Percentiles rank a stretch among this genome's conserved stretches.
Conservation (phyloP, 2,113 vertebrate genomes). For the Pycnonotus jocosus region DNA sequence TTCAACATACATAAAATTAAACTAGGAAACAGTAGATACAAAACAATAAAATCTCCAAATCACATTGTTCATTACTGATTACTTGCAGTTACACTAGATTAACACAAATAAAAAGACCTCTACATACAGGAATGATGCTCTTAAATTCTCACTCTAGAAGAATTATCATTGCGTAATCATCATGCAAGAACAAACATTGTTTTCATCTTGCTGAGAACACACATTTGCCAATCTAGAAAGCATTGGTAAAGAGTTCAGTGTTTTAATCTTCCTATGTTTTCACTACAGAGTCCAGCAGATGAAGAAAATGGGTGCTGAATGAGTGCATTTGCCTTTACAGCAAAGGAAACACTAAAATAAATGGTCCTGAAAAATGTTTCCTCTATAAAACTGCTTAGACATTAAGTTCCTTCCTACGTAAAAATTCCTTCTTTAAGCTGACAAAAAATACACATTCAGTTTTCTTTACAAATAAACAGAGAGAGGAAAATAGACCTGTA, state of each 20-base stretch:
- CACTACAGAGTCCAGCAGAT: background rate
- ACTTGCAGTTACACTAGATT: background rate
- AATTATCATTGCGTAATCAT: background rate
- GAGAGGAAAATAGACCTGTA: background rate
- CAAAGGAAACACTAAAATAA: slow-evolving; percentile 16
- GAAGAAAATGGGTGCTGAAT: background rate
- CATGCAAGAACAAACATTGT: background rate
- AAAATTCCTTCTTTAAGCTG: background rate
- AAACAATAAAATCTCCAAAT: background rate
- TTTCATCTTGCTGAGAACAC: background rate
- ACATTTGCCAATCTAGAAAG: background rate
- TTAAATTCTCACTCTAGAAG: background rate
- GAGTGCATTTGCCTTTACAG: background rate
- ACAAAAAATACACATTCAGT: background rate
- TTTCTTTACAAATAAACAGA: background rate
- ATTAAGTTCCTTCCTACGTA: background rate
- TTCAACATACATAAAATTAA: background rate
- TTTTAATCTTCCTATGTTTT: background rate
- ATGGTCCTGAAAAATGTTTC: slow-evolving; percentile 16
- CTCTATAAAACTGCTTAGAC: background rate
- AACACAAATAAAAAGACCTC: background rate
- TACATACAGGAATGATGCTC: background rate
- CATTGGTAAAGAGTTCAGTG: background rate
- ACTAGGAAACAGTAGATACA: background rate
- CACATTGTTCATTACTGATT: background rate